phyloP scores from a whole-genome alignment of 2,113 vertebrate species.

The Murina feae region DNA sequence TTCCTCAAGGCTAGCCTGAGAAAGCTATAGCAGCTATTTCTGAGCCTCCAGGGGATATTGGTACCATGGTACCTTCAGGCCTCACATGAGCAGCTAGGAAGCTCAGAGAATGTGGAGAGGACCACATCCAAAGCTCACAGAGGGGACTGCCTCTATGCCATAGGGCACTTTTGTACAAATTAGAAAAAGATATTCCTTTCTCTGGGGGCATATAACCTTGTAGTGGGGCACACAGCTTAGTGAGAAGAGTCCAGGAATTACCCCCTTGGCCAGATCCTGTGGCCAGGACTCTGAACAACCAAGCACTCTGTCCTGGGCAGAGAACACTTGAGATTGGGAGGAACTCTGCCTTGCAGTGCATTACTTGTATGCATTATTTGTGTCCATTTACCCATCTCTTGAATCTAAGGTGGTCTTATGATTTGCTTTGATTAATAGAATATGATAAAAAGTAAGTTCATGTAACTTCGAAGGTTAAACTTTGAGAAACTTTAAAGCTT shows the following conservation, averaged over 20 bases:
- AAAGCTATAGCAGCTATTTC: not conserved
- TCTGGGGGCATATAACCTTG: not conserved
- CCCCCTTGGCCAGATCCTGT: not conserved
- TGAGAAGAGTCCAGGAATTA: not conserved
- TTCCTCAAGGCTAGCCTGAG: not conserved
- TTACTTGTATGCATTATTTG: not conserved
- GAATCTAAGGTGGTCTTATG: not conserved
- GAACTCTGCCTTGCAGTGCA: not conserved
- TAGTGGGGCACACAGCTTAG: not conserved
- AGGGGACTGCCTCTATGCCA: not conserved
- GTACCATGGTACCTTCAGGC: not conserved
- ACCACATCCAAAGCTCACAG: not conserved
- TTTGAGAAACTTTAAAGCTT: not conserved
- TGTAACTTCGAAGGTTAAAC: not conserved
- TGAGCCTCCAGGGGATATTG: not conserved
- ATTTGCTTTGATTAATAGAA: slow-evolving; percentile 7
- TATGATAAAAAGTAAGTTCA: not conserved
- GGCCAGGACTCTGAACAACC: not conserved
- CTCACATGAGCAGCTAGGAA: not conserved
- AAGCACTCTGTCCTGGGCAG: not conserved
- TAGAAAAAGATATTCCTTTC: not conserved
- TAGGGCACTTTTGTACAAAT: not conserved
- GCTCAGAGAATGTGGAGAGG: not conserved
- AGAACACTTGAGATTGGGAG: not conserved
- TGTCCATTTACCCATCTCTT: not conserved